Percentiles rank a stretch among this genome's conserved stretches.
Evolutionary conservation across 2,888 invertebrate genomes (phyloP).

Genomic region (Ernsta delagoae): DNA sequence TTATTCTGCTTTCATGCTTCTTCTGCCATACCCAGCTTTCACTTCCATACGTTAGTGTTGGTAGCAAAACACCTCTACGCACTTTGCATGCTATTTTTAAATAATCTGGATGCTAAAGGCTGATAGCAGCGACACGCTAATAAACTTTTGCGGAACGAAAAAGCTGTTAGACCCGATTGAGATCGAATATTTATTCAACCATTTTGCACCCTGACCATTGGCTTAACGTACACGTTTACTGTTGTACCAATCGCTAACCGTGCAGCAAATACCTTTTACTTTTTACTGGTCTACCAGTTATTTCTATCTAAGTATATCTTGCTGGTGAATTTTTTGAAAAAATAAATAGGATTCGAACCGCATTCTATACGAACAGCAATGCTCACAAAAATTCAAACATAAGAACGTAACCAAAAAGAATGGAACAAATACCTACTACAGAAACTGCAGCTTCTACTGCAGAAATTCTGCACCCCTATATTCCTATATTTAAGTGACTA

Average conservation of each 20-base stretch:
- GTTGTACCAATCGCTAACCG: neutral
- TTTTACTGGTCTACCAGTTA: neutral
- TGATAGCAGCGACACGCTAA: neutral
- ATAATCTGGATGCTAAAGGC: neutral
- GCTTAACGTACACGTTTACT: neutral
- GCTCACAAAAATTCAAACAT: neutral
- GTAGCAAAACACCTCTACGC: no score
- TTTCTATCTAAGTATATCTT: neutral
- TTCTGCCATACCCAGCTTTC: no score
- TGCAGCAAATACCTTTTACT: neutral
- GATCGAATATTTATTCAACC: conserved; percentile 14
- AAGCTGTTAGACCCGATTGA: conserved; percentile 5
- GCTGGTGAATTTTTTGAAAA: neutral
- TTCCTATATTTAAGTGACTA: no score
- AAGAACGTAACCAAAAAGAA: neutral
- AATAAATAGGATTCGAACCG: neutral
- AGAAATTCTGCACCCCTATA: no score
- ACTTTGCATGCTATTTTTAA: no score
- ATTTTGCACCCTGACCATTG: conserved; percentile 8
- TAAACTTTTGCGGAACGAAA: neutral
- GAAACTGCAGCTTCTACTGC: no score
- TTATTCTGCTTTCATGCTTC: no score
- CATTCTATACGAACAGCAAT: neutral
- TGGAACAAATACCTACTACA: no score
- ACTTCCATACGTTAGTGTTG: no score